phyloP scores from a whole-genome alignment of 2,888 invertebrate species.

The Patella ulyssiponensis region DNA sequence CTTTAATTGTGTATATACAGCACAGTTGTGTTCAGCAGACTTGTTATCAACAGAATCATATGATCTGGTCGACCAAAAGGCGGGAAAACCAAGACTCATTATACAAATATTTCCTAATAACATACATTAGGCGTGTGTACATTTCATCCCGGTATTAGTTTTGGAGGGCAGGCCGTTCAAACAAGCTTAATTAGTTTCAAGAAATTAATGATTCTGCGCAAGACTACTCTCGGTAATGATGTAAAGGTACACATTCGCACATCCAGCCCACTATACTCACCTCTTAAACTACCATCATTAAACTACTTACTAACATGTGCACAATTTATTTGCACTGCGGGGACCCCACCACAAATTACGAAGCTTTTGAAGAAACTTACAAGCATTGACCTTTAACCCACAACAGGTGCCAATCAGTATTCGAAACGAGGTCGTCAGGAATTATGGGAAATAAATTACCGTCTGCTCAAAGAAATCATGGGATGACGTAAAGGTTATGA shows the following conservation, averaged over 20 bases:
- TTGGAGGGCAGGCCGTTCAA: neutral
- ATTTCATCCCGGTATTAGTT: neutral
- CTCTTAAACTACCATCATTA: slow-evolving; percentile 7
- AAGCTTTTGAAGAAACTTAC: neutral
- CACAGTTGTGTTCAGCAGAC: no score
- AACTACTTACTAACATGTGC: slow-evolving; percentile 4
- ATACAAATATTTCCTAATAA: no score
- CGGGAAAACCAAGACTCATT: no score
- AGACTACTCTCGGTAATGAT: neutral
- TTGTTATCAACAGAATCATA: no score
- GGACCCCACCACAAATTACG: neutral
- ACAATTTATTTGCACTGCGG: slow-evolving; percentile 5
- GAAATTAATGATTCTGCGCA: slow-evolving; percentile 1
- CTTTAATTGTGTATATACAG: no score
- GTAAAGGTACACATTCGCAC: no score
- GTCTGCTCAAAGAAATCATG: neutral
- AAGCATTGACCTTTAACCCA: neutral
- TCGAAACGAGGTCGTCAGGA: neutral
- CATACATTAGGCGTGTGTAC: neutral
- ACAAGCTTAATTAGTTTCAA: neutral
- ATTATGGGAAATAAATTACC: slow-evolving; percentile 8
- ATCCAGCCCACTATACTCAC: neutral
- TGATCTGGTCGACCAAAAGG: no score
- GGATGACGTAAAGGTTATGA: no score
- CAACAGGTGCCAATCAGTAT: slow-evolving; percentile 5